Conservation (phyloP, 2,113 vertebrate genomes). For the human region DNA sequence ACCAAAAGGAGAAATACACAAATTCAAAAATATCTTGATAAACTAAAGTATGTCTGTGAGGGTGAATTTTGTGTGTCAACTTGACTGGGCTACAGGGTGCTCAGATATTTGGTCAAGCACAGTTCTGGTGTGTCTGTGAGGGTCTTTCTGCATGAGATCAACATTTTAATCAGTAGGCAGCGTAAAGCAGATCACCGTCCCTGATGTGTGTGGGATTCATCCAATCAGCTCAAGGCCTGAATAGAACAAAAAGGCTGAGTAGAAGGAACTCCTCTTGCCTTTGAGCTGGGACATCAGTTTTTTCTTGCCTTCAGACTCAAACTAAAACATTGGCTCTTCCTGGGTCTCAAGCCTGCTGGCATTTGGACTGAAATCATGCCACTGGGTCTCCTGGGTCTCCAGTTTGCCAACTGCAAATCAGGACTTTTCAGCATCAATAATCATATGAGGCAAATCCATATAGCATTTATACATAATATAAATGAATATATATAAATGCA, state of each 20-base stretch:
- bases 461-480: not conserved
- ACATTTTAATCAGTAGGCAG: not conserved
- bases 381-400: not conserved
- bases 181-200: not conserved
- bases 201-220: not conserved
- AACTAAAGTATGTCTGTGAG: not conserved
- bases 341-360: not conserved
- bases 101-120: not conserved
- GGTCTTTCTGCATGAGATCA: not conserved
- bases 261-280: not conserved
- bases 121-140: not conserved
- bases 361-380: not conserved
- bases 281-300: too few species aligned
- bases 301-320: not conserved
- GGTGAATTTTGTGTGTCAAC: not conserved
- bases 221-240: not conserved
- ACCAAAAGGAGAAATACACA: not conserved
- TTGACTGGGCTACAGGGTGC: not conserved
- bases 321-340: not conserved
- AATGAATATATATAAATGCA: too few species aligned
- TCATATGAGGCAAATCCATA: not conserved
- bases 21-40: not conserved
- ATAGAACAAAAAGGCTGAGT: not conserved
- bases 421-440: not conserved
- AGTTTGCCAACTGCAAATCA: not conserved